A percentile compares a stretch with the other conserved stretches of the same genome.
phyloP scores from a whole-genome alignment of 2,113 vertebrate species.

The Otocyon megalotis region DNA sequence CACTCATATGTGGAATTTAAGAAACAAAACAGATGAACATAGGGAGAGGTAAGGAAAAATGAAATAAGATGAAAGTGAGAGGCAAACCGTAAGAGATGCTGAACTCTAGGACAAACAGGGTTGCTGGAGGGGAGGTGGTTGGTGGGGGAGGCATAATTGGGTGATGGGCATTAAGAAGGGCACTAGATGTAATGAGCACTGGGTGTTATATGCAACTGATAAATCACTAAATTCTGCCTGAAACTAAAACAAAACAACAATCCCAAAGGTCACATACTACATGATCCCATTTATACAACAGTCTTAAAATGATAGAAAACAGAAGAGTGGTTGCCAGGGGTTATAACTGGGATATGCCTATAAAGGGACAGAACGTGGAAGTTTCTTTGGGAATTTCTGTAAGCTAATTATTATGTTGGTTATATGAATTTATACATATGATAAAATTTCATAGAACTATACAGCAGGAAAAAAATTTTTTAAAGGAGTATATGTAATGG shows the following conservation, averaged over 20 bases:
- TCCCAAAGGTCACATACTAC: background rate
- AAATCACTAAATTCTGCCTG: no score
- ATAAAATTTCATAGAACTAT: background rate
- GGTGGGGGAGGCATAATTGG: background rate
- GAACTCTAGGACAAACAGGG: background rate
- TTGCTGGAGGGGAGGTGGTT: background rate
- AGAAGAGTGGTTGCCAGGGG: background rate
- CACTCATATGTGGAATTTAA: no score
- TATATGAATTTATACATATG: background rate
- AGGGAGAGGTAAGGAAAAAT: background rate
- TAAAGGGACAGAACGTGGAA: background rate
- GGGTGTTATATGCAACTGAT: no score
- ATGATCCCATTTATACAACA: background rate
- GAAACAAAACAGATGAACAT: background rate
- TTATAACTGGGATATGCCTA: background rate
- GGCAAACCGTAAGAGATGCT: background rate
- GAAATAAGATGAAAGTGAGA: background rate
- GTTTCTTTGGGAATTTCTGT: slow-evolving; percentile 1
- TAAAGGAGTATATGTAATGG: no score
- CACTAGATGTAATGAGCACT: no score
- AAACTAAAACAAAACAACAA: no score
- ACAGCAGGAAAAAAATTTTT: background rate
- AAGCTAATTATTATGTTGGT: background rate
- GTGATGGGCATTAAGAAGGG: background rate
- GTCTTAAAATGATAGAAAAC: background rate